Evolutionary conservation across 2,888 invertebrate species (phyloP).

Genomic region (Dendrolimus pini): DNA sequence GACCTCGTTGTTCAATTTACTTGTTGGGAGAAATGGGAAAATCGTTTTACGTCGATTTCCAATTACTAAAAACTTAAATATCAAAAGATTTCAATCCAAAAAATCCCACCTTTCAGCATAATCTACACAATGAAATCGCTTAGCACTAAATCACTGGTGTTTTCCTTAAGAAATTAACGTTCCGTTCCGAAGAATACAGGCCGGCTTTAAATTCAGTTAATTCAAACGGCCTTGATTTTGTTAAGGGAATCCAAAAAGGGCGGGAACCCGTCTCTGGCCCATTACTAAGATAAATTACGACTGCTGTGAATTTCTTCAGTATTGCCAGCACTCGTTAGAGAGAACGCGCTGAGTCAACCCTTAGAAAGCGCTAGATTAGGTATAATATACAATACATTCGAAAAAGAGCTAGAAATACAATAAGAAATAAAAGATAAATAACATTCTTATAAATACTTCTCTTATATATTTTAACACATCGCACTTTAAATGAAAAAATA

Average conservation of each 20-base stretch:
- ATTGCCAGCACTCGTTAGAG: constrained; percentile 4
- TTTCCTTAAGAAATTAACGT: constrained; percentile 47
- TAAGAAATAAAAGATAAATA: no score
- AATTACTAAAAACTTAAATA: no score
- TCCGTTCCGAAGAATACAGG: constrained; percentile 14
- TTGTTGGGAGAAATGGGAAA: no score
- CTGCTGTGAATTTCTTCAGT: constrained; percentile 37
- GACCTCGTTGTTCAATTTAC: no score
- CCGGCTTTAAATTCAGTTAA: constrained; percentile 2
- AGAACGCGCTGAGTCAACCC: no score
- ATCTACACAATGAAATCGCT: constrained; percentile 22
- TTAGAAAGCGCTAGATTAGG: no score
- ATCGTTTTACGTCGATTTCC: no score
- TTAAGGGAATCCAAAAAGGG: constrained; percentile 61
- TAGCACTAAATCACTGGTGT: constrained; percentile 55
- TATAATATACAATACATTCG: no score
- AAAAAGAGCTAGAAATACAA: no score
- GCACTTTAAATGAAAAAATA: no score
- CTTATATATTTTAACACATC: no score
- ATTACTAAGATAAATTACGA: constrained; percentile 67
- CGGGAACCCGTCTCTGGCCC: constrained; percentile 46
- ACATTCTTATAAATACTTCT: no score
- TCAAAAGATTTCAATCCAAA: neutral
- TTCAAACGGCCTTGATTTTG: constrained; percentile 26
- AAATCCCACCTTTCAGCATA: neutral